A percentile compares a stretch with the other conserved stretches of the same genome.
Evolutionary conservation across 2,888 invertebrate species (phyloP).

Genomic region (Caenorhabditis sp.): DNA sequence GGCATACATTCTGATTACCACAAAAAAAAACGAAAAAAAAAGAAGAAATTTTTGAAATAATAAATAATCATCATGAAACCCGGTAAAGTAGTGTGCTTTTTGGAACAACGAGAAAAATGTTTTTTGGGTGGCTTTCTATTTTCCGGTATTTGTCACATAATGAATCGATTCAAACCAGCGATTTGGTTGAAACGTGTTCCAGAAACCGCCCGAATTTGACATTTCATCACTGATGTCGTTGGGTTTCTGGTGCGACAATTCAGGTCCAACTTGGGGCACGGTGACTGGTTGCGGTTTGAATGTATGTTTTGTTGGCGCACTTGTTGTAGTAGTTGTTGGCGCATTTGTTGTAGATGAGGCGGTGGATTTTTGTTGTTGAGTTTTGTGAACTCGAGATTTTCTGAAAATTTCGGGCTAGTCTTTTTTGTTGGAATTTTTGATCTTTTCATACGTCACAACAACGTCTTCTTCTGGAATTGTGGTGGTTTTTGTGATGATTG

Average conservation of each 20-base stretch:
- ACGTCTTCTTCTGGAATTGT: constrained; percentile 40
- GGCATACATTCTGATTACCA: constrained; percentile 41
- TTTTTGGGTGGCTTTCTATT: constrained; percentile 13
- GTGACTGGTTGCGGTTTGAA: constrained; percentile 61
- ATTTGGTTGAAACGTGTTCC: constrained; percentile 69
- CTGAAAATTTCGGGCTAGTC: background rate
- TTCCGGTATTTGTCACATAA: constrained; percentile 68
- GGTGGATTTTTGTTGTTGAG: constrained; percentile 8
- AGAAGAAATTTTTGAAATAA: background rate
- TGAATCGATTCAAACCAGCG: constrained; percentile 68
- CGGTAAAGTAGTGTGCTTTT: constrained; percentile 16
- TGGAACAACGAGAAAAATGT: constrained; percentile 1
- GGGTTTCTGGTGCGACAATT: constrained; percentile 53
- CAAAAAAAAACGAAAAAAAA: background rate
- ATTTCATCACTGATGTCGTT: constrained; percentile 36
- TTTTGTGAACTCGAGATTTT: background rate
- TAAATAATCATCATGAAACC: constrained; percentile 10
- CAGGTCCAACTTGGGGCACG: constrained; percentile 47
- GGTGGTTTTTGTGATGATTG: background rate
- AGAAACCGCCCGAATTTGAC: constrained; percentile 56
- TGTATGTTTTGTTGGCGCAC: constrained; percentile 49
- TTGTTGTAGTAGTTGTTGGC: constrained; percentile 24
- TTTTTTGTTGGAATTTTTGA: background rate
- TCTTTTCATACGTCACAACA: constrained; percentile 24
- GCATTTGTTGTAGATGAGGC: constrained; percentile 22